Evolutionary conservation across 1,140 invertebrate species (phyloP).

Genomic region (Rhopalosiphum maidis): DNA sequence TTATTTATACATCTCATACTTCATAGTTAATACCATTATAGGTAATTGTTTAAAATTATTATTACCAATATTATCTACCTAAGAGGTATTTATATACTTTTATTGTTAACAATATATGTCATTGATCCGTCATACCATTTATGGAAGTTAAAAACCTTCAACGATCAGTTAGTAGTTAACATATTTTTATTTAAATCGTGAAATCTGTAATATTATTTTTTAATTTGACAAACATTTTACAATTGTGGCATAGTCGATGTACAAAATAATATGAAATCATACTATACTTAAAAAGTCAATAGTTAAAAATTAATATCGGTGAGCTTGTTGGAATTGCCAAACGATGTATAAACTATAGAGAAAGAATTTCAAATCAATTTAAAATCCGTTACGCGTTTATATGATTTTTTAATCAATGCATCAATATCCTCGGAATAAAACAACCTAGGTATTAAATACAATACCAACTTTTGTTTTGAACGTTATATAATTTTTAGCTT

Average conservation of each 20-base stretch:
- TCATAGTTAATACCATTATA: not conserved
- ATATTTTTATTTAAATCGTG: not conserved
- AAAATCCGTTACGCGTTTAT: not conserved
- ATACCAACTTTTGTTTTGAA: not conserved
- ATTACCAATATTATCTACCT: not conserved
- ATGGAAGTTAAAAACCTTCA: conserved; percentile 28
- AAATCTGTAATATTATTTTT: not conserved
- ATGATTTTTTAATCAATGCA: not conserved
- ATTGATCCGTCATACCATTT: conserved; percentile 28
- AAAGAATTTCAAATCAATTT: not conserved
- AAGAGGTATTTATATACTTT: not conserved
- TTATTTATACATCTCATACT: not conserved
- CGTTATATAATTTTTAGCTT: not conserved
- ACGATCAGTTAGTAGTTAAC: not conserved
- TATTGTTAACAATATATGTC: not conserved
- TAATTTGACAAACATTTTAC: not conserved
- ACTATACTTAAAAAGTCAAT: not conserved
- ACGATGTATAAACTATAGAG: not conserved
- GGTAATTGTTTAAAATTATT: conserved; percentile 33
- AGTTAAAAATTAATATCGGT: not conserved
- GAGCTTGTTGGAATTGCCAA: not conserved
- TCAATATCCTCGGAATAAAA: not conserved
- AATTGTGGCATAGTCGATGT: not conserved
- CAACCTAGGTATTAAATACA: not conserved
- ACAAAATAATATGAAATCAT: not conserved